Base-by-base conservation (phyloP, 1,140 invertebrate genomes). In the Luehdorfia chinensis region DNA sequence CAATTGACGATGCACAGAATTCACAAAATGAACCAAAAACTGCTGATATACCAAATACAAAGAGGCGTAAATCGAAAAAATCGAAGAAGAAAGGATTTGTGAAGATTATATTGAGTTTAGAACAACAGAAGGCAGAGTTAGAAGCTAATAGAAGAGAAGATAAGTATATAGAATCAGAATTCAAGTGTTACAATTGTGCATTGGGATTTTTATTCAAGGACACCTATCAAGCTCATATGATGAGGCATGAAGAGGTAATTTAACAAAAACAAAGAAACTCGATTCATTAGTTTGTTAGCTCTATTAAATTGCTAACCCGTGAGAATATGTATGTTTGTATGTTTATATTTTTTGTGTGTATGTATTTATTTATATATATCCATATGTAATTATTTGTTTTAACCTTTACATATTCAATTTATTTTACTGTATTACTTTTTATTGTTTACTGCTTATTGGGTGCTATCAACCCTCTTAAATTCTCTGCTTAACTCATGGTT, bases 201-300 rank as follows among this genome's bases (percentile, higher is more conserved):
- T 18, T 80, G 12, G 65, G 70, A 1, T 86, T 86, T 39, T 21
- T 84, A 1, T 86, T 86, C 11, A 86, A 84, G 36, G 83, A 84
- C 50, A 78, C 77, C 0, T 79, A 84, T 47, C 81, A 84, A 37
- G 55, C 75, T 0, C 81, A 86, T 60, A 86, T 86, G 81, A 81
- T 86, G 75, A 66, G 81, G 12, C 81, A 86, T 69, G 81, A 86
- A 61, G 81, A 86, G 65, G 81, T 81, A 48, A 53, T 21, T n/a
- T n/a, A n/a, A n/a, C n/a, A n/a, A n/a, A n/a, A n/a, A n/a, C n/a
- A n/a, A n/a, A n/a, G n/a, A n/a, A n/a, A n/a, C n/a, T n/a, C n/a
- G n/a, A n/a, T n/a, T n/a, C n/a, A n/a, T n/a, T n/a, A n/a, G n/a
- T n/a, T n/a, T n/a, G n/a, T n/a, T n/a, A n/a, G n/a, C n/a, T n/a